These are phyloP conservation scores for Agrotis segetum DNA, from an alignment of 2,888 invertebrate genomes.

Conservation along the genomic window DNA sequence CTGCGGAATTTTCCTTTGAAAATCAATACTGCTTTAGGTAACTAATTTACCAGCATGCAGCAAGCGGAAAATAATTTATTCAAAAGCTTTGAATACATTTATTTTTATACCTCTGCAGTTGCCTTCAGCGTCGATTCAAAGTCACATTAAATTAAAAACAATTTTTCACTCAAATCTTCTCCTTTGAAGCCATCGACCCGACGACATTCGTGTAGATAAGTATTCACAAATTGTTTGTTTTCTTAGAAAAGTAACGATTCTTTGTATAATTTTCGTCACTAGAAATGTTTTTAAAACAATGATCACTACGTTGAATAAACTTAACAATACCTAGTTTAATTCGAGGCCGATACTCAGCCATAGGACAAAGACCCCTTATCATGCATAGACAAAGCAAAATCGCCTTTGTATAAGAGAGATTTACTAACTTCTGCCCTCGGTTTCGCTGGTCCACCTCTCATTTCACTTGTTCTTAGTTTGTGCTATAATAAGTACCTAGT, in stretches of 20 bases:
- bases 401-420: no score
- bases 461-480: no score
- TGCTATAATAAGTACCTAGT: no score
- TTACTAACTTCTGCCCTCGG: no score
- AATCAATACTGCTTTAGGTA: neutral
- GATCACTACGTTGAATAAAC: no score
- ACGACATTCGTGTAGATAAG: conserved; percentile 11
- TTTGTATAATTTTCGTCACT: neutral
- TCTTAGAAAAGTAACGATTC: neutral
- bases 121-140: conserved; percentile 13
- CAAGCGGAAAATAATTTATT: conserved; percentile 10
- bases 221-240: conserved; percentile 18
- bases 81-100: conserved; percentile 18
- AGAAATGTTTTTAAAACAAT: neutral
- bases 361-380: no score
- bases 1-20: neutral
- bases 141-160: conserved; percentile 15
- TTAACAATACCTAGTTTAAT: no score
- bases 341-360: no score
- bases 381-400: no score
- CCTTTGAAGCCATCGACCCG: conserved; percentile 23
- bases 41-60: neutral
- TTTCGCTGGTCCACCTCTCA: no score
- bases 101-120: neutral
- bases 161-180: conserved; percentile 21